These are phyloP conservation scores for Meandrusa payeni DNA, from an alignment of 2,888 invertebrate genomes.

Conservation along the genomic window DNA sequence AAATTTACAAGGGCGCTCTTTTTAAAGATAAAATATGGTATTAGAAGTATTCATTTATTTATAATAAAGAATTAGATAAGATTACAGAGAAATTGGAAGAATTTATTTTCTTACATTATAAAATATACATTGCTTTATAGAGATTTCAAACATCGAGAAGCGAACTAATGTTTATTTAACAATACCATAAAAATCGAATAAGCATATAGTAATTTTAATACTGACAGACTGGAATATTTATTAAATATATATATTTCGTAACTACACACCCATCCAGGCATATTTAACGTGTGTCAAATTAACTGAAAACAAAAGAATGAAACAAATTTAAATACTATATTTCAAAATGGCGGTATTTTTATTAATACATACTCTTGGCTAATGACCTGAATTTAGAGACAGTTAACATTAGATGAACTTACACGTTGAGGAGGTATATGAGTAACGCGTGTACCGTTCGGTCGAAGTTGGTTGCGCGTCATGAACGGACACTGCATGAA, in stretches of 20 bases:
- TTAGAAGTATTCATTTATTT: conserved; percentile 1
- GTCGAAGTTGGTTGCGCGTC: no score
- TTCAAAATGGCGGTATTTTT: conserved; percentile 10
- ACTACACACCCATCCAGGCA: conserved; percentile 73
- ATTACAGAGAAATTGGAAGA: conserved; percentile 2
- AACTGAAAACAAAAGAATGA: conserved; percentile 69
- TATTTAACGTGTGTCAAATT: conserved; percentile 66
- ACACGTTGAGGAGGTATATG: no score
- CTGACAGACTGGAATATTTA: conserved; percentile 31
- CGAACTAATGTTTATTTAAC: conserved; percentile 44
- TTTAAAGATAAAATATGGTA: background rate
- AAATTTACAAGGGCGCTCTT: background rate
- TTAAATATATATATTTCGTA: conserved; percentile 33
- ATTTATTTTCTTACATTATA: background rate
- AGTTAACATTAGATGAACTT: no score
- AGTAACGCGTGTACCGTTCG: no score
- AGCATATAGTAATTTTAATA: conserved; percentile 40
- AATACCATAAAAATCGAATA: conserved; percentile 37
- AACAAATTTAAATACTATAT: conserved; percentile 43
- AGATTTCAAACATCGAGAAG: conserved; percentile 6
- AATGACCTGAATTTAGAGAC: no score
- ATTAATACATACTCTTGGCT: no score
- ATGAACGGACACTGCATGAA: no score
- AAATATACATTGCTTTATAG: background rate
- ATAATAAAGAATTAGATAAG: conserved; percentile 1